Percentiles rank a stretch among this genome's conserved stretches.
Evolutionary conservation across 2,888 invertebrate genomes (phyloP).

Genomic region (Electrophaes corylata): DNA sequence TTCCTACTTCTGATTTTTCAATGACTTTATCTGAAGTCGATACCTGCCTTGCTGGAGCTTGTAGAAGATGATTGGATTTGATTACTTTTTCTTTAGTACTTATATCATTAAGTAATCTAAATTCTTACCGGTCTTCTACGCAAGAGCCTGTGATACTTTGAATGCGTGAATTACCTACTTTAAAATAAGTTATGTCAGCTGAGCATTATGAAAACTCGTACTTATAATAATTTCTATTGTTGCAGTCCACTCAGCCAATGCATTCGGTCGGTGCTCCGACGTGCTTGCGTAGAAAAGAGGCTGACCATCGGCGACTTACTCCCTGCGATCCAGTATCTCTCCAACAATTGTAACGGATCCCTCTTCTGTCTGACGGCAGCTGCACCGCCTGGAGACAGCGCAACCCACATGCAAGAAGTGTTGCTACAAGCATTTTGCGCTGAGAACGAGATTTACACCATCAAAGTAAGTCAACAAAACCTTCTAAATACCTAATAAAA

Average conservation of each 20-base stretch:
- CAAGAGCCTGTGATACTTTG: too few species aligned
- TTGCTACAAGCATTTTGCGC: conserved; percentile 91
- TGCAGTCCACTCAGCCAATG: conserved; percentile 79
- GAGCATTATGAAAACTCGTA: not conserved
- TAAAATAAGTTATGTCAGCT: not conserved
- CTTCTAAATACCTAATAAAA: too few species aligned
- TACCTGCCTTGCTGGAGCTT: too few species aligned
- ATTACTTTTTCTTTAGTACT: too few species aligned
- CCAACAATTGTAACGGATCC: conserved; percentile 84
- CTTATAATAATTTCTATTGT: conserved; percentile 46
- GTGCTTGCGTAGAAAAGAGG: conserved; percentile 82
- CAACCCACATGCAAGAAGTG: conserved; percentile 91
- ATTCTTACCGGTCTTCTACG: too few species aligned
- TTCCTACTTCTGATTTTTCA: too few species aligned
- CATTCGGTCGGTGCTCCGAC: conserved; percentile 80
- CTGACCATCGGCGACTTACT: conserved; percentile 87
- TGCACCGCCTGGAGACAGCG: conserved; percentile 88
- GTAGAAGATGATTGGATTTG: too few species aligned
- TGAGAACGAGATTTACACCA: conserved; percentile 90
- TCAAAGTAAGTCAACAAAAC: conserved; percentile 87
- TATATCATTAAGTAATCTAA: too few species aligned
- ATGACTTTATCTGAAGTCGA: too few species aligned
- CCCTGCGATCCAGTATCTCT: conserved; percentile 85
- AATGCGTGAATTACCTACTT: too few species aligned
- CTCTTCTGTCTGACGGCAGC: conserved; percentile 88